Evolutionary conservation across 2,113 vertebrate species (phyloP), one percentile per base, ranked within the genome.

Genomic region (Callopanchax toddi): DNA sequence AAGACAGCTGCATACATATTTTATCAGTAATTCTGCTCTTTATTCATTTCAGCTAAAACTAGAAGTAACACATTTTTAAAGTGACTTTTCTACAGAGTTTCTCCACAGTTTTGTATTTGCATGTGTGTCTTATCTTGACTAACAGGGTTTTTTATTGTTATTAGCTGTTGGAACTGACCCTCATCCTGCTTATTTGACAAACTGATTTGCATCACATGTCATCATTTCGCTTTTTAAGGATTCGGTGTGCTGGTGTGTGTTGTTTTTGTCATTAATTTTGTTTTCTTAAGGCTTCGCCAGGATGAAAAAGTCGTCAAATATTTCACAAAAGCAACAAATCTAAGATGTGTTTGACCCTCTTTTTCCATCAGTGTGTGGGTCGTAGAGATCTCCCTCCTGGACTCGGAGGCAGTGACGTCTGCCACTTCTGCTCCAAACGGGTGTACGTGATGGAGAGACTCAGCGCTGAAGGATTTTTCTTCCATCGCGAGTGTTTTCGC

Each of bases 371-470:
- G 97, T 89, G 92, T 6, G 91, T 92, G 18, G 25, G 80, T 2
- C 81, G 92, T 2, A 96, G 91, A 82, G 90, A 91, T 11, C 92
- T 94, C 34, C 89, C 95, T 6, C 79, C 84, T 18, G 92, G 86
- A 13, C 36, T 97, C 0, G 95, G 96, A 0, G 96, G 97, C 68
- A 98, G 95, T 0, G 94, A 97, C 86, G 90, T 82, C 60, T 99
- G 97, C 57, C 94, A 94, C 77, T 97, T 98, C 91, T 99, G 97
- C 82, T 88, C 94, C 74, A 97, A 94, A 69, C 92, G 96, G 0
- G 96, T 99, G 1, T 98, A 98, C 0, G 93, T 98, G 65, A 96
- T 98, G 95, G 97, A 99, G 92, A 75, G 95, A 1, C 92, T 97
- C 49, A 96, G 95, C 0, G 94, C 95, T 0, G 97, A 99, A 58